phyloP scores from a whole-genome alignment of 2,113 vertebrate genomes.

The Chaetodon trifascialis region DNA sequence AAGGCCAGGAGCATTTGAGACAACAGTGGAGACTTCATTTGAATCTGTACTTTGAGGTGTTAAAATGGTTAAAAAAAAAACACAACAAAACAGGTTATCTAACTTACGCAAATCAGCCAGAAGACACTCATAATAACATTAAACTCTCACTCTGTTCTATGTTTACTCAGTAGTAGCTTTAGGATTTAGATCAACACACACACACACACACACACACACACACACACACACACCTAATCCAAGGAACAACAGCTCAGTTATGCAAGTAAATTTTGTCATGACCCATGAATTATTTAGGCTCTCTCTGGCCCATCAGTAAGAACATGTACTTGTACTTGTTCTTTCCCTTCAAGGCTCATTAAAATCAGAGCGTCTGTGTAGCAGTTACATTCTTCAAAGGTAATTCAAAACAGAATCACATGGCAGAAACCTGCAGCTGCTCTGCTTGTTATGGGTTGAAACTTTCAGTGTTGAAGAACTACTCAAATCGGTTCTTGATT shows the following conservation, averaged over 20 bases:
- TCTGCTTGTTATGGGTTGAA: not conserved
- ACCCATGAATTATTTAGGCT: conserved; percentile 8
- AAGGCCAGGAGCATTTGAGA: not conserved
- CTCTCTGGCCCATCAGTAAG: not conserved
- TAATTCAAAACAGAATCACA: not conserved
- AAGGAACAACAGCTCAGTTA: not conserved
- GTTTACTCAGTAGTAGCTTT: not conserved
- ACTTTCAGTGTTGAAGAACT: not conserved
- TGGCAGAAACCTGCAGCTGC: not conserved
- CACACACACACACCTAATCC: too few relatives aligned
- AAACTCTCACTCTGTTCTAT: not conserved
- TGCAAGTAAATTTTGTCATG: not conserved
- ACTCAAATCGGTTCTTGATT: not conserved
- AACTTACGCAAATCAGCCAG: not conserved
- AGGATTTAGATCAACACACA: too few relatives aligned
- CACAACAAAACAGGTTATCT: not conserved
- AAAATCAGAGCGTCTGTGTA: not conserved
- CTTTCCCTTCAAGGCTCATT: conserved; percentile 24
- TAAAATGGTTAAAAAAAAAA: not conserved
- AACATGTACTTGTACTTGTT: conserved; percentile 13
- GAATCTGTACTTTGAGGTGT: not conserved
- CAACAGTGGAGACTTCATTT: not conserved
- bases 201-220: too few relatives aligned
- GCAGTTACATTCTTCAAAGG: conserved; percentile 27
- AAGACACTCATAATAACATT: not conserved